phyloP scores from a whole-genome alignment of 2,113 vertebrate species.

The Colinus virginianus region DNA sequence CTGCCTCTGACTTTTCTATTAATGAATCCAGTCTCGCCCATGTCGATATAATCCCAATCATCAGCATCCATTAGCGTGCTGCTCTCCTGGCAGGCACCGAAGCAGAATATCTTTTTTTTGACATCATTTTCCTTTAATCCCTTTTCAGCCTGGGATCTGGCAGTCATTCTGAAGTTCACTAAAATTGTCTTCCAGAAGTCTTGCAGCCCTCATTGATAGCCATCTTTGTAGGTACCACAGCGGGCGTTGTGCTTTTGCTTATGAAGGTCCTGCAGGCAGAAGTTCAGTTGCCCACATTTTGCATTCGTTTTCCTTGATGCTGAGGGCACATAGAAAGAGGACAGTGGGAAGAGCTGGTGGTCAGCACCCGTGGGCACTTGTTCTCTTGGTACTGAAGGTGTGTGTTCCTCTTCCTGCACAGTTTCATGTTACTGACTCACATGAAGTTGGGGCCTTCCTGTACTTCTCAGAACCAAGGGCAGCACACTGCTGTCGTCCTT shows the following conservation, averaged over 20 bases:
- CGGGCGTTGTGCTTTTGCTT: not conserved
- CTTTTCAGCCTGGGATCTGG: not conserved
- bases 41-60: not conserved
- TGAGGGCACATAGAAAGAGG: not conserved
- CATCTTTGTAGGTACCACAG: not conserved
- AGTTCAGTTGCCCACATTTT: not conserved
- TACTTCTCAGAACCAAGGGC: not conserved
- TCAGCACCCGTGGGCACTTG: not conserved
- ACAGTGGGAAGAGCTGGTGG: not conserved
- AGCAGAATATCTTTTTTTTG: not conserved
- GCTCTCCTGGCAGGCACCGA: not conserved
- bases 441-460: not conserved
- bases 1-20: not conserved
- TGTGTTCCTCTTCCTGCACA: not conserved
- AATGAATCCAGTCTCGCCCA: not conserved
- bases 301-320: not conserved
- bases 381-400: not conserved
- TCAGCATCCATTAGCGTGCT: not conserved
- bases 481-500: not conserved
- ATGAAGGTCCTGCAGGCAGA: not conserved
- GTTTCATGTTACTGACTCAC: fast-evolving
- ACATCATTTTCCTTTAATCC: not conserved
- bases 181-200: not conserved
- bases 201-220: not conserved
- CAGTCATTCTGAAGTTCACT: not conserved